Percentiles rank a stretch among this genome's conserved stretches.
phyloP scores from a whole-genome alignment of 2,888 invertebrate species.

The Norana najaformis region DNA sequence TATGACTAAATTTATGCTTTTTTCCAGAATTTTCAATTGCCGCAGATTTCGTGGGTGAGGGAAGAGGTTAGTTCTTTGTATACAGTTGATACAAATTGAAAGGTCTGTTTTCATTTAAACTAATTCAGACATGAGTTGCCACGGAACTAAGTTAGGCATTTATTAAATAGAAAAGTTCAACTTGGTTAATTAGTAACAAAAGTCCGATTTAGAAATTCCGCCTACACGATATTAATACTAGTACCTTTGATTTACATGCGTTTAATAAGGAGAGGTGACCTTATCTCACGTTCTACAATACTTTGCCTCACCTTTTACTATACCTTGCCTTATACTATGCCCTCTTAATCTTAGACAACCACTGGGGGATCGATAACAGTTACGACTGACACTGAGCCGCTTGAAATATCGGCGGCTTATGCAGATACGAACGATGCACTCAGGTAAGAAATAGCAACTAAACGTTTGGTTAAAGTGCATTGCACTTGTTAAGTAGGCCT shows the following conservation, averaged over 20 bases:
- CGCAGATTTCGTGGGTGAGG: slow-evolving; percentile 2
- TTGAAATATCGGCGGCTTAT: background rate
- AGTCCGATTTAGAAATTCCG: too few relatives aligned
- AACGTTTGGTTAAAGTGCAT: too few relatives aligned
- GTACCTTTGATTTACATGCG: too few relatives aligned
- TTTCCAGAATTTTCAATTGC: slow-evolving; percentile 8
- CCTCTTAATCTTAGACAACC: background rate
- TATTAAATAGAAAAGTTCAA: too few relatives aligned
- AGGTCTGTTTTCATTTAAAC: too few relatives aligned
- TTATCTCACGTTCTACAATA: background rate
- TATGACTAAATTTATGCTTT: background rate
- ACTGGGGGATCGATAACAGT: slow-evolving; percentile 17
- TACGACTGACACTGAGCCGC: slow-evolving; percentile 6
- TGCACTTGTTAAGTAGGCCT: too few relatives aligned
- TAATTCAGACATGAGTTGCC: too few relatives aligned
- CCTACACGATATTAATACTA: too few relatives aligned
- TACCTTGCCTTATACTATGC: background rate
- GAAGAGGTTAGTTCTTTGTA: background rate
- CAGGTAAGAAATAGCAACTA: background rate
- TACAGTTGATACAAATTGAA: too few relatives aligned
- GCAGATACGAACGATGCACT: slow-evolving; percentile 18
- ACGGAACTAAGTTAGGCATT: too few relatives aligned
- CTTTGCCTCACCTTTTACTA: background rate
- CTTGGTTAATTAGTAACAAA: too few relatives aligned
- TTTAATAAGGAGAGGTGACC: too few relatives aligned